phyloP scores from a whole-genome alignment of 2,888 invertebrate genomes.

The Alloscopus bannaensis region DNA sequence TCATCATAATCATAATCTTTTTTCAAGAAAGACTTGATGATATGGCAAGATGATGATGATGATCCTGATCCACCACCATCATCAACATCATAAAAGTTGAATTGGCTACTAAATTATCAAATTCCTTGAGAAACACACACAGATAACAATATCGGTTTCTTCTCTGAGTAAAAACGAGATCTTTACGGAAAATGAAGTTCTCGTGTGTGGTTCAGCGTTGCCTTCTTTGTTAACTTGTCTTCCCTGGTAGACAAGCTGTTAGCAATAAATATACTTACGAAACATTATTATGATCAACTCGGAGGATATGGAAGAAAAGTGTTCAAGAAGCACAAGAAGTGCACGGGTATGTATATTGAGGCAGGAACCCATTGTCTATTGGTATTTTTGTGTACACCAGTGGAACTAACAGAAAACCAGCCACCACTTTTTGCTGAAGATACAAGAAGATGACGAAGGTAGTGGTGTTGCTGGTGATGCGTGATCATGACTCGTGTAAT shows the following conservation, averaged over 20 bases:
- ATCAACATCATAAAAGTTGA: conserved; percentile 62
- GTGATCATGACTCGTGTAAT: conserved; percentile 64
- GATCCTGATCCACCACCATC: conserved; percentile 39
- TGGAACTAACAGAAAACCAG: conserved; percentile 35
- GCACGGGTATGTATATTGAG: not conserved
- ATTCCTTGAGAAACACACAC: conserved; percentile 50
- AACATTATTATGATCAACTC: conserved; percentile 26
- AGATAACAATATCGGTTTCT: conserved; percentile 10
- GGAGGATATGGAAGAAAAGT: too few species aligned
- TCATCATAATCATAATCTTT: conserved; percentile 57
- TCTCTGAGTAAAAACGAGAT: not conserved
- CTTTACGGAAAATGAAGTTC: conserved; percentile 13
- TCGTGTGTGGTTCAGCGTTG: conserved; percentile 12
- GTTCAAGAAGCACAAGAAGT: too few species aligned
- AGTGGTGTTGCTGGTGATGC: conserved; percentile 45
- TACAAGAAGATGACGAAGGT: conserved; percentile 22
- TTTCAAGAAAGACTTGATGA: conserved; percentile 49
- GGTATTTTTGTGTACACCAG: conserved; percentile 35
- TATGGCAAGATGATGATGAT: conserved; percentile 48
- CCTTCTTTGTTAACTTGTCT: too few species aligned
- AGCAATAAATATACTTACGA: conserved; percentile 54
- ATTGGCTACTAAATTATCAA: conserved; percentile 64
- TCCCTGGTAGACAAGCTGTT: too few species aligned
- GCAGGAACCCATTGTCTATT: conserved; percentile 8
- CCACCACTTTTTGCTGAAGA: conserved; percentile 23